These are phyloP conservation scores for Acestrorhynchus altus DNA, from an alignment of 2,797 vertebrate species.

Conservation along the genomic window DNA sequence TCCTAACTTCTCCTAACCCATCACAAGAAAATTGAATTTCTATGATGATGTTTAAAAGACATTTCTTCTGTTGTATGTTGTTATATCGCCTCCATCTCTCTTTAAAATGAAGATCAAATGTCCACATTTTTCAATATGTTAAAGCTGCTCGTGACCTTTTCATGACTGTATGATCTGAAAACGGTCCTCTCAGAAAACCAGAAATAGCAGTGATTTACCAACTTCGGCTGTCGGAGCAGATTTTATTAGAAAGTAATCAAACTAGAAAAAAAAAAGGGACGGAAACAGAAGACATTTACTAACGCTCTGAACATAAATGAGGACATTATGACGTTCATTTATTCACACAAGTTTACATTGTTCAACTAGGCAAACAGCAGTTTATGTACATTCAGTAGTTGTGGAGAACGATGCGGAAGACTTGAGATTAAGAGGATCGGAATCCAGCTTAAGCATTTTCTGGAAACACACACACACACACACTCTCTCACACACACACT, in stretches of 20 bases:
- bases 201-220: background rate
- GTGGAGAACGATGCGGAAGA: constrained; percentile 68
- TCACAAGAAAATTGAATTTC: no score
- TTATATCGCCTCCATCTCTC: no score
- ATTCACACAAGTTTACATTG: constrained; percentile 70
- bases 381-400: constrained; percentile 77
- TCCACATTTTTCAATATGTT: no score
- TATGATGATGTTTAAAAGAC: no score
- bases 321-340: constrained; percentile 60
- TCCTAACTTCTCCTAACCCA: no score
- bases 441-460: constrained; percentile 59
- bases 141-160: no score
- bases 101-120: no score
- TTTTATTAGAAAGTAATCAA: constrained; percentile 48
- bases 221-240: constrained; percentile 14
- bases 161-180: no score
- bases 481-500: constrained; percentile 15
- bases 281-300: constrained; percentile 24
- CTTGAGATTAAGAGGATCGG: constrained; percentile 60
- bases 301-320: constrained; percentile 35
- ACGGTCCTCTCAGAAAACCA: background rate
- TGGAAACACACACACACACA: constrained; percentile 41
- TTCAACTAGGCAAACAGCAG: constrained; percentile 68
- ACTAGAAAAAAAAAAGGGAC: constrained; percentile 34
- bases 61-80: no score